A percentile compares a stretch with the other conserved stretches of the same genome.
Evolutionary conservation across 2,113 vertebrate species (phyloP).

Genomic region (Xiphorhynchus elegans): DNA sequence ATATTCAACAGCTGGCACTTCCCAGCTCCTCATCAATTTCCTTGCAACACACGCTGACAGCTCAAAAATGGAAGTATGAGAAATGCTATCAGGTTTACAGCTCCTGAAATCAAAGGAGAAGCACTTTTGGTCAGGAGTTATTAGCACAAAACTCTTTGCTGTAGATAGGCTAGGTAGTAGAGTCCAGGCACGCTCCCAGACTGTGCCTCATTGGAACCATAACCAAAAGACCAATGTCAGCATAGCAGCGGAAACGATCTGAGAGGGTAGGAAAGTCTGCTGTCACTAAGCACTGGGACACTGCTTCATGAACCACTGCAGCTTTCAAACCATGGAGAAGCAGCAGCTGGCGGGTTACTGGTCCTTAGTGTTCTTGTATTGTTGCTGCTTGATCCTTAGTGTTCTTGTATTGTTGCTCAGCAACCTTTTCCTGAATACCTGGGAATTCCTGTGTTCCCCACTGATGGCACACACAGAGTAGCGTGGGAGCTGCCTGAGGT

Average conservation of each 20-base stretch:
- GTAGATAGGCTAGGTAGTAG: not conserved
- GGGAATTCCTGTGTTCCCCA: not conserved
- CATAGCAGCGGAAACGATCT: not conserved
- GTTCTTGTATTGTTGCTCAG: not conserved
- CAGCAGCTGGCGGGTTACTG: not conserved
- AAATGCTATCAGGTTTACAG: not conserved
- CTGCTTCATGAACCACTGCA: not conserved
- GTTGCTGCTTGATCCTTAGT: not conserved
- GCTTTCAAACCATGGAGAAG: not conserved
- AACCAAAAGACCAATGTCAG: not conserved
- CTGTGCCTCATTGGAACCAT: not conserved
- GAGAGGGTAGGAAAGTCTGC: not conserved
- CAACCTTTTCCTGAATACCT: not conserved
- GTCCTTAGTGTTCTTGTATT: not conserved
- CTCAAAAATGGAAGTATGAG: not conserved
- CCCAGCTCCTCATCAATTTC: not conserved
- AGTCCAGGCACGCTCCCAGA: fast-evolving
- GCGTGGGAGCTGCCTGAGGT: not conserved
- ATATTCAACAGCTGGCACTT: not conserved
- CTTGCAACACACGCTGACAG: not conserved
- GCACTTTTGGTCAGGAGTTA: not conserved
- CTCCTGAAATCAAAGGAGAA: not conserved
- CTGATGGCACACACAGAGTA: not conserved
- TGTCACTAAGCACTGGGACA: not conserved
- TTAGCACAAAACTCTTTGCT: not conserved